A percentile compares a stretch with the other conserved stretches of the same genome.
phyloP scores from a whole-genome alignment of 2,888 invertebrate species.

The Embidobia sp. region DNA sequence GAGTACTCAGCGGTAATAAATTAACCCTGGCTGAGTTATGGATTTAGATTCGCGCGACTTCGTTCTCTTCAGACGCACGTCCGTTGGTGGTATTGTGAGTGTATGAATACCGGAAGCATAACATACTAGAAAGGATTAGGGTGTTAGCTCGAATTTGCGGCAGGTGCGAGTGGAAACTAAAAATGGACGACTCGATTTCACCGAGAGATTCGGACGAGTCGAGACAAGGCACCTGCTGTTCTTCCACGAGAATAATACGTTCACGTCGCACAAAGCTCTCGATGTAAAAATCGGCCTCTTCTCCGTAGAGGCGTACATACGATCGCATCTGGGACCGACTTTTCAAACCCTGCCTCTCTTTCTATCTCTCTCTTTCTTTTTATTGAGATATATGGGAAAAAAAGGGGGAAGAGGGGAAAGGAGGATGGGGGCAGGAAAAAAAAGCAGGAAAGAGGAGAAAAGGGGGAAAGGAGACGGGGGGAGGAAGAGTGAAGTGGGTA shows the following conservation, averaged over 20 bases:
- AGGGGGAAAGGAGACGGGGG: too few species aligned
- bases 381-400: too few species aligned
- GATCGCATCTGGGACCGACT: not conserved
- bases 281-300: slow-evolving; percentile 3
- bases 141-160: slow-evolving; percentile 2
- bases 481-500: too few species aligned
- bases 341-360: slow-evolving; percentile 5
- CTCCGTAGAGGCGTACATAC: too few species aligned
- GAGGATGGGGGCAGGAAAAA: too few species aligned
- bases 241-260: slow-evolving; percentile 26
- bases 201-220: slow-evolving; percentile 12
- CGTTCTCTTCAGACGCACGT: slow-evolving; percentile 4
- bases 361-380: too few species aligned
- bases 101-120: slow-evolving; percentile 3
- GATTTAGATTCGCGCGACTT: slow-evolving; percentile 25
- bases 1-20: slow-evolving; percentile 11
- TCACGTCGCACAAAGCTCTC: slow-evolving; percentile 20
- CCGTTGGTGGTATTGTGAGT: slow-evolving; percentile 13
- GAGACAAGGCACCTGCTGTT: slow-evolving; percentile 32
- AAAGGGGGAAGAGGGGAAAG: too few species aligned
- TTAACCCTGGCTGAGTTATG: not conserved
- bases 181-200: slow-evolving; percentile 33
- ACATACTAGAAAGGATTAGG: slow-evolving; percentile 27
- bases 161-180: slow-evolving; percentile 9
- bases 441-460: too few species aligned